Percentiles rank a stretch among this genome's conserved stretches.
These are phyloP conservation scores for Drosophila prostipennis DNA, from an alignment of 2,888 invertebrate genomes.

Conservation along the genomic window DNA sequence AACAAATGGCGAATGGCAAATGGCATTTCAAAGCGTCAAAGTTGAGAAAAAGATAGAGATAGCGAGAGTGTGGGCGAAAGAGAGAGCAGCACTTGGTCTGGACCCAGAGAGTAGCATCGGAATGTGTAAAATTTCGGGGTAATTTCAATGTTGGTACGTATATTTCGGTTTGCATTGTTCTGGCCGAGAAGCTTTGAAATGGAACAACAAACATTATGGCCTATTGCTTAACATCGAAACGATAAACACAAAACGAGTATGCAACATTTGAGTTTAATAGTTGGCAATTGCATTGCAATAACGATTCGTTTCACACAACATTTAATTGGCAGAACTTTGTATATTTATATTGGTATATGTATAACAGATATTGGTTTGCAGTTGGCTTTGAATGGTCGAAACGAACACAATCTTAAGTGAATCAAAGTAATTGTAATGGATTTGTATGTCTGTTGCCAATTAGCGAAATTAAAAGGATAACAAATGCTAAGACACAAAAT, in stretches of 20 bases:
- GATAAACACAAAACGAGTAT: constrained; percentile 44
- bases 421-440: constrained; percentile 32
- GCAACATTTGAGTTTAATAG: constrained; percentile 35
- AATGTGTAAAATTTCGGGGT: constrained; percentile 19
- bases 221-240: constrained; percentile 50
- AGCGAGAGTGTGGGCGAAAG: constrained; percentile 28
- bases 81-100: constrained; percentile 31
- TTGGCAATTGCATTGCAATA: constrained; percentile 68
- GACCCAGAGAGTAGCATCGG: constrained; percentile 32
- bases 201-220: constrained; percentile 41
- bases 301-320: constrained; percentile 71
- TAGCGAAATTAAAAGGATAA: constrained; percentile 18
- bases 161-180: constrained; percentile 19
- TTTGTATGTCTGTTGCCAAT: constrained; percentile 44
- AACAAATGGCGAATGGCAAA: constrained; percentile 18
- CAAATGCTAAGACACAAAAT: constrained; percentile 45
- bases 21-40: constrained; percentile 27
- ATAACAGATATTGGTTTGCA: constrained; percentile 42
- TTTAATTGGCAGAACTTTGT: constrained; percentile 59
- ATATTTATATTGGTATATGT: constrained; percentile 28
- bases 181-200: constrained; percentile 34
- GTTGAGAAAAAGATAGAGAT: constrained; percentile 9
- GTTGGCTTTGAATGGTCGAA: constrained; percentile 28
- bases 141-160: constrained; percentile 22
- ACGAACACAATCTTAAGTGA: constrained; percentile 36